Percentiles rank a stretch among this genome's conserved stretches.
phyloP scores from a whole-genome alignment of 2,113 vertebrate genomes.

The Hoplias malabaricus region DNA sequence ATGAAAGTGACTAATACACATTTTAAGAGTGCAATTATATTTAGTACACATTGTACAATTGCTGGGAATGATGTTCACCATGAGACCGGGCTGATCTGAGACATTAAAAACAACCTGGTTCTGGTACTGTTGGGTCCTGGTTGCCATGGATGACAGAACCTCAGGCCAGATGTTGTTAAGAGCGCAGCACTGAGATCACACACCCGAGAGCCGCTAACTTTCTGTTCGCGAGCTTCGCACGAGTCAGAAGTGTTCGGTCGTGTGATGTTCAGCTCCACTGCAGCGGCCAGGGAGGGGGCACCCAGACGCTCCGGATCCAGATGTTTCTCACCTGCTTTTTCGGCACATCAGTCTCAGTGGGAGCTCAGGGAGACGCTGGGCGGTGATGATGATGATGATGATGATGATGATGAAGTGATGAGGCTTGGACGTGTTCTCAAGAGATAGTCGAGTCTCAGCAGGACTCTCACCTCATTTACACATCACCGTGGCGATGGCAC shows the following conservation, averaged over 20 bases:
- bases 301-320: neutral
- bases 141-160: too few relatives aligned
- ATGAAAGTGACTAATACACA: too few relatives aligned
- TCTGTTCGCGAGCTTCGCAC: slow-evolving; percentile 19
- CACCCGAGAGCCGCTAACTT: neutral
- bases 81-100: too few relatives aligned
- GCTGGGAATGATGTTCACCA: too few relatives aligned
- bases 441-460: too few relatives aligned
- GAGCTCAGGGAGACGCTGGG: neutral
- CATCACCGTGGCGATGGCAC: neutral
- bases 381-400: neutral
- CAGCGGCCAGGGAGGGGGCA: too few relatives aligned
- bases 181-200: neutral
- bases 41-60: too few relatives aligned
- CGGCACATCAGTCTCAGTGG: neutral
- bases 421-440: too few relatives aligned
- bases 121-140: too few relatives aligned
- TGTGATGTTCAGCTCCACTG: slow-evolving; percentile 23
- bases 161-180: too few relatives aligned
- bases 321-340: neutral
- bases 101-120: too few relatives aligned
- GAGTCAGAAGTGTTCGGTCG: slow-evolving; percentile 35
- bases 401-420: neutral
- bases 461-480: slow-evolving; percentile 29
- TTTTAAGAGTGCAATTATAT: too few relatives aligned